These are phyloP conservation scores for Chloroceryle amazona DNA, from an alignment of 2,797 vertebrate species.

Conservation along the genomic window DNA sequence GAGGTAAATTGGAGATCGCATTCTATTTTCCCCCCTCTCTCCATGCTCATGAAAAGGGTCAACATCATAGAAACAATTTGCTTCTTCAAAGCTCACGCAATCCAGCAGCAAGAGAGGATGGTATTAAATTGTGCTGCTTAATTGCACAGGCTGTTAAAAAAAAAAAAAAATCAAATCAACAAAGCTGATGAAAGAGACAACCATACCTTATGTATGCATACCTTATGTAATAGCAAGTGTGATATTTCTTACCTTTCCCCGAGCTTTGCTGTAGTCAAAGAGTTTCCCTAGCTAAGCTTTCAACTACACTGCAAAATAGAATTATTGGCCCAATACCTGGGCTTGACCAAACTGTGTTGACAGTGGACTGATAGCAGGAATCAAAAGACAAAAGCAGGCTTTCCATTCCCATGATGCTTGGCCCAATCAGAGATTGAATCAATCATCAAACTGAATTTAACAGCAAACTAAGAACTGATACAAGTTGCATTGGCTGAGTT, in stretches of 20 bases:
- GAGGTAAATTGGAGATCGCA: not conserved
- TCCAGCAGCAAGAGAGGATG: not conserved
- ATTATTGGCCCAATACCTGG: not conserved
- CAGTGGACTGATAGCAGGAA: not conserved
- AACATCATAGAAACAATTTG: not conserved
- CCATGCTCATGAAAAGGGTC: not conserved
- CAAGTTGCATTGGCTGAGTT: not conserved
- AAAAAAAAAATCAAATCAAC: not conserved
- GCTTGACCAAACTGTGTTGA: not conserved
- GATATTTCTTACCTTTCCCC: not conserved
- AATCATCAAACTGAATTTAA: not conserved
- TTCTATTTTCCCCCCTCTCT: not conserved
- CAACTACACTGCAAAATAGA: not conserved
- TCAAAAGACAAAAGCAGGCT: not conserved
- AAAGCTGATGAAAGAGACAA: slow-evolving; percentile 44
- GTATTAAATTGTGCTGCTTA: slow-evolving; percentile 17
- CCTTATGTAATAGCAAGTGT: no score
- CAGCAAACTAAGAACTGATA: not conserved
- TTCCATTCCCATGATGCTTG: not conserved
- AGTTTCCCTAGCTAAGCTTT: not conserved
- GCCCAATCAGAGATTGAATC: not conserved
- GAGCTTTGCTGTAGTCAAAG: not conserved
- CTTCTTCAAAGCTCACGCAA: not conserved
- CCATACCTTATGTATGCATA: no score
- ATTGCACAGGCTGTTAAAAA: slow-evolving; percentile 20